Evolutionary conservation across 2,797 vertebrate genomes (phyloP), one percentile per base, ranked within the genome.

Genomic region (Cygnus olor): DNA sequence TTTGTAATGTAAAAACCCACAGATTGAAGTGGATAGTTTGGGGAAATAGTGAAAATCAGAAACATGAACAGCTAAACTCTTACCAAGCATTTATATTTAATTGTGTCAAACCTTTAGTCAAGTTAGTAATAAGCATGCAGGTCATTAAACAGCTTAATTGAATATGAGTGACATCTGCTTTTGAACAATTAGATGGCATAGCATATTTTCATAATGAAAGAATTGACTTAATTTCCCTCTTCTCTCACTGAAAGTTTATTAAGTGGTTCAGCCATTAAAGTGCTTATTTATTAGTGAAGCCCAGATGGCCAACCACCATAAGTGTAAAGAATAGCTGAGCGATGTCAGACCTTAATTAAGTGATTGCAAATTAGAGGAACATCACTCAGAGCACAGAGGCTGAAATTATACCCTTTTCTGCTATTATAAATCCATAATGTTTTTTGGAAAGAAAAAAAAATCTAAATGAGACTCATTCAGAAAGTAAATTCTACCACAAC

Each of bases 141-240:
- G 45, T 94, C 86, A 94, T 94, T 92, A 94, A 96, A 81, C 63
- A 61, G 83, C 66, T 83, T 95, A 95, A 95, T 53, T 95, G 95
- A 95, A 93, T 95, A 92, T 94, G 85, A 97, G 56, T 94, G 93
- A 78, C 91, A 94, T 92, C 93, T 97, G 95, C 79, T 95, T 95
- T 93, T 87, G 72, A 92, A 79, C 85, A 95, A 80, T 92, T 94
- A 95, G 81, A 78, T 74, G 56, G 74, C 61, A 80, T 85, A 83
- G 68, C 72, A 51, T 90, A 84, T 95, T 93, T 96, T 96, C 84
- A 25, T 94, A 91, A 94, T 89, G 91, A 92, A 91, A 89, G 68
- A 91, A 92, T 71, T 94, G 47, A 74, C 84, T 94, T 93, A 85
- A 96, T 96, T 93, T 94, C 68, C 28, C 44, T 82, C 44, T 90